Percentiles rank a stretch among this genome's conserved stretches.
These are phyloP conservation scores for Drosophila mettleri DNA, from an alignment of 2,888 invertebrate genomes.

Conservation along the genomic window DNA sequence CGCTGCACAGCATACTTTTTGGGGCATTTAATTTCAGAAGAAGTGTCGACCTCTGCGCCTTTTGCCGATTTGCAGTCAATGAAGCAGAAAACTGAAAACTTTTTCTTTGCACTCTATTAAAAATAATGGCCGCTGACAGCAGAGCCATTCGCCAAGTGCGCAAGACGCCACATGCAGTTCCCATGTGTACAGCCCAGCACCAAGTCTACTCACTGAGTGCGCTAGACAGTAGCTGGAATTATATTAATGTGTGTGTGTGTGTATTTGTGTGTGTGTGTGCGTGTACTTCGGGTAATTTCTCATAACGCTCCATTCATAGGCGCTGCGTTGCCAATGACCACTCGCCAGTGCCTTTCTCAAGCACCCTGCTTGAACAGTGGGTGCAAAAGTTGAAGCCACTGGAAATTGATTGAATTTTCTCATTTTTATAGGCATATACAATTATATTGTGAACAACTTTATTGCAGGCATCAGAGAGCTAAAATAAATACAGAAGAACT, in stretches of 20 bases:
- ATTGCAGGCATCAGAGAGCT: too few relatives aligned
- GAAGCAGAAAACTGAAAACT: conserved; percentile 80
- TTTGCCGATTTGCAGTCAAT: conserved; percentile 75
- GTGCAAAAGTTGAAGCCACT: conserved; percentile 16
- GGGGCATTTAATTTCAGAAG: conserved; percentile 72
- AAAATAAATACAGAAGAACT: neutral
- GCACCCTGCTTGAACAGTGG: conserved; percentile 26
- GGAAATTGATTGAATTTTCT: conserved; percentile 5
- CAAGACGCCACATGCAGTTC: conserved; percentile 57
- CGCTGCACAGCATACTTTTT: conserved; percentile 70
- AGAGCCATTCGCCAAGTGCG: conserved; percentile 58
- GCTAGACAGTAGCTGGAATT: conserved; percentile 58
- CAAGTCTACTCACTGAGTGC: conserved; percentile 37
- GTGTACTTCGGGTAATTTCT: conserved; percentile 54
- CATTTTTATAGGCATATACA: too few relatives aligned
- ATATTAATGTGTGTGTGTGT: conserved; percentile 56
- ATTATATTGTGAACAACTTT: neutral
- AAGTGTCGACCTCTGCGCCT: conserved; percentile 41
- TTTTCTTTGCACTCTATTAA: conserved; percentile 77
- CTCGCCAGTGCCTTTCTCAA: conserved; percentile 40
- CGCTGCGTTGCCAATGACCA: conserved; percentile 55
- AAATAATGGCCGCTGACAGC: conserved; percentile 74
- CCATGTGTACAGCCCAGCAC: conserved; percentile 8
- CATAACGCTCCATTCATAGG: conserved; percentile 50
- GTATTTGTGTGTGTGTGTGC: conserved; percentile 37